Evolutionary conservation across 2,888 invertebrate species (phyloP), one percentile per base, ranked within the genome.

Genomic region (Suillia variegata): DNA sequence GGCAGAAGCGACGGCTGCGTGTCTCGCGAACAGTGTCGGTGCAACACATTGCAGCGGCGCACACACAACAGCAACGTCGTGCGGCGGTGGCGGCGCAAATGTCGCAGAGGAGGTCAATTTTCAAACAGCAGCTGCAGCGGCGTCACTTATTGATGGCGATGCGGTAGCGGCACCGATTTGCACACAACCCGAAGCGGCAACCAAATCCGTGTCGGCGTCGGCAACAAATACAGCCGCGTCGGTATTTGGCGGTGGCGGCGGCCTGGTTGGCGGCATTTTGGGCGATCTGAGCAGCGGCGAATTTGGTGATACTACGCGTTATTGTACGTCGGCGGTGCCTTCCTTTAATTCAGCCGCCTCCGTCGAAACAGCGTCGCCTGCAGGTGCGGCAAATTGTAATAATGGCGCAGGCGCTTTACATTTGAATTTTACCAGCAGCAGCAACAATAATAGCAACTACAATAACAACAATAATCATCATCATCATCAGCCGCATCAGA

Each of bases 121-220:
- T 56, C 68, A 69, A 42, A 60, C 62, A 58, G 49, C 60, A 47
- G 51, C 57, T 18, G 18, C 57, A 15, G 26, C 64, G 31, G 54
- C 70, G 10, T 68, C 68, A 20, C 62, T 70, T 24, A 78, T 78
- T 57, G 80, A 79, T 65, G 78, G 77, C 54, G 78, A 77, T 69
- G 70, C 79, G 26, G 70, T 69, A 57, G 73, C 73, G 62, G 71
- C 75, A 62, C 81, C 81, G 31, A 82, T 82, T 52, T 81, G 82
- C 66, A 82, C 82, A 49, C 82, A 82, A 60, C 82, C 82, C 10
- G 82, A 82, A 73, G 75, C 82, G 48, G 80, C 80, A 53, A 70
- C 75, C 21, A 80, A 73, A 54, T 68, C 70, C n/a, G 49, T 55
- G 69, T 71, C 59, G 70, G 66, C 68, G 22, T 17, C 53, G 6